Evolutionary conservation across 2,113 vertebrate species (phyloP).

Genomic region (Heterochromis multidens): DNA sequence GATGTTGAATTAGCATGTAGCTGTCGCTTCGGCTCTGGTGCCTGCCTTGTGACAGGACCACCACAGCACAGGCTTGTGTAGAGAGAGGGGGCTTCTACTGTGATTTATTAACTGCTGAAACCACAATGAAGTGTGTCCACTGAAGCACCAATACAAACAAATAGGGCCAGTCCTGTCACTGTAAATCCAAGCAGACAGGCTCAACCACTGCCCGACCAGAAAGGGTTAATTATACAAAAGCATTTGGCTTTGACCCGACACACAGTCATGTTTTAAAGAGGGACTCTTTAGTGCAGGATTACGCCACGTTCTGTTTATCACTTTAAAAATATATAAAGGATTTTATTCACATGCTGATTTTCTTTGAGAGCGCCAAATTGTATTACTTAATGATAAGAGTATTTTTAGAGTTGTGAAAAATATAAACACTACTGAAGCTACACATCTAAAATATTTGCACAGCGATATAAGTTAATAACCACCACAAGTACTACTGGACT

Average conservation of each 20-base stretch:
- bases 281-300: neutral
- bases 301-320: neutral
- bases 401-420: neutral
- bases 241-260: slow-evolving; percentile 1
- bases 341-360: neutral
- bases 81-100: slow-evolving; percentile 54
- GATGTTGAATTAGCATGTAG: slow-evolving; percentile 82
- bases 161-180: slow-evolving; percentile 63
- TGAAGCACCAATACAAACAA: slow-evolving; percentile 74
- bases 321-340: neutral
- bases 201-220: slow-evolving; percentile 32
- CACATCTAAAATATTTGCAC: neutral
- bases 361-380: neutral
- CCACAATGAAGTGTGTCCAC: slow-evolving; percentile 72
- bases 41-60: slow-evolving; percentile 77
- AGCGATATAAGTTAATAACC: neutral
- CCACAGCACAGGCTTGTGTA: slow-evolving; percentile 58
- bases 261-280: slow-evolving; percentile 3
- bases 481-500: neutral
- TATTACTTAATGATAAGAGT: neutral
- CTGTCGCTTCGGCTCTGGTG: slow-evolving; percentile 75
- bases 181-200: slow-evolving; percentile 61
- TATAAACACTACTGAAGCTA: neutral
- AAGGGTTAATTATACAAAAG: slow-evolving; percentile 73
- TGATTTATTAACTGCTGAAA: slow-evolving; percentile 80